These are phyloP conservation scores for Acrossocheilus fasciatus DNA, from an alignment of 2,797 vertebrate species.

Conservation along the genomic window DNA sequence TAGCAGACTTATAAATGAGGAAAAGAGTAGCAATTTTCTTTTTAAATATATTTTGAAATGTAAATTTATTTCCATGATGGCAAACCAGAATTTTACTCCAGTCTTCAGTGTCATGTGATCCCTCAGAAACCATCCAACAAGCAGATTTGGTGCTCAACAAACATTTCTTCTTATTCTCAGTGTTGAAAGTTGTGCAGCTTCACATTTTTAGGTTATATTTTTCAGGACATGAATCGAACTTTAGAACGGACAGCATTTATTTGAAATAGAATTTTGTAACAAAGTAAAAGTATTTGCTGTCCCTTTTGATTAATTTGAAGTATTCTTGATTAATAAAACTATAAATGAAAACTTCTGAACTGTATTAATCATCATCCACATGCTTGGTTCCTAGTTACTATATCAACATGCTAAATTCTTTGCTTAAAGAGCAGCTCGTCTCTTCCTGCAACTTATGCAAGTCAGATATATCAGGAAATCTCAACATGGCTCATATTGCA, in stretches of 20 bases:
- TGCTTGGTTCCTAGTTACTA: neutral
- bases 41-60: neutral
- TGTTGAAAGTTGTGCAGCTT: neutral
- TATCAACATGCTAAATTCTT: neutral
- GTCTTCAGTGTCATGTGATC: neutral
- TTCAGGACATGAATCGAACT: neutral
- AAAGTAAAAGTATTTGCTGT: no score
- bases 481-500: constrained; percentile 5
- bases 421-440: neutral
- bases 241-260: no score
- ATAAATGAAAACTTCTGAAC: neutral
- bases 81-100: neutral
- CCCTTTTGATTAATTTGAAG: neutral
- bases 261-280: no score
- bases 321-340: neutral
- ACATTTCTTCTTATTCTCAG: neutral
- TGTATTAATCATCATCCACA: neutral
- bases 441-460: neutral
- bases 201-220: neutral
- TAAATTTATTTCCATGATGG: neutral
- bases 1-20: neutral
- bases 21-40: no score
- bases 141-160: neutral
- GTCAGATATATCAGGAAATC: neutral
- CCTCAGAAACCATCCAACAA: neutral